Base-by-base conservation (phyloP, 1,140 invertebrate genomes). In the Drosophila pseudoobscura region DNA sequence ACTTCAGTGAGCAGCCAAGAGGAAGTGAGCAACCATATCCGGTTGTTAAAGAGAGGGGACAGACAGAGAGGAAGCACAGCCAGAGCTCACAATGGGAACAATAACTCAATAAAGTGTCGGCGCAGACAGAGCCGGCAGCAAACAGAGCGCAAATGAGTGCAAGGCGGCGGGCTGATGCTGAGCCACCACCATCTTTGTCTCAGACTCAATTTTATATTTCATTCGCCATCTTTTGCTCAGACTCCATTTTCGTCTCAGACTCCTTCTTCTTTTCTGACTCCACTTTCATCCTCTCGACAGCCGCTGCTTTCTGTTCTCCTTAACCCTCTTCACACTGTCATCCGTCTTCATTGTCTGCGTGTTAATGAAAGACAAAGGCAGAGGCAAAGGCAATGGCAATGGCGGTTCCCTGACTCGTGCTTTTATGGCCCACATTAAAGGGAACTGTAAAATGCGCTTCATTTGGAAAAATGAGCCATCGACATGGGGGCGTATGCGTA, bases 401-500 rank as follows among this genome's bases (percentile, higher is more conserved):
- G 57, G 17, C 22, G 15, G 41, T n/a, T 45, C 45, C 68, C 43
- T 26, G 70, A 22, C 47, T 77, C 44, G 58, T 55, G 53, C 15
- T 53, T 75, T 75, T 75, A 68, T 75, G 71, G 22, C 62, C 59
- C 51, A 53, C 63, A 76, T 76, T 76, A 75, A 68, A 76, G 63
- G 43, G 54, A 57, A 76, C 73, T 70, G 63, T 76, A 76, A 75
- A 75, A 75, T 75, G 71, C 62, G 72, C 55, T 75, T 75, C 72
- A 75, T 87, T 87, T 75, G 64, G 68, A 72, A 52, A 74, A 85
- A 87, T 78, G 78, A 78, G 82, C 79, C 61, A 83, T 76, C 80
- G 44, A 43, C 56, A 55, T 54, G 26, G 76, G 29, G 45, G 59
- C 74, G 51, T 47, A 70, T 69, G 5, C 24, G 24, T 26, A 26